Base-by-base conservation (phyloP, 2,113 vertebrate genomes). In the Cygnus atratus region DNA sequence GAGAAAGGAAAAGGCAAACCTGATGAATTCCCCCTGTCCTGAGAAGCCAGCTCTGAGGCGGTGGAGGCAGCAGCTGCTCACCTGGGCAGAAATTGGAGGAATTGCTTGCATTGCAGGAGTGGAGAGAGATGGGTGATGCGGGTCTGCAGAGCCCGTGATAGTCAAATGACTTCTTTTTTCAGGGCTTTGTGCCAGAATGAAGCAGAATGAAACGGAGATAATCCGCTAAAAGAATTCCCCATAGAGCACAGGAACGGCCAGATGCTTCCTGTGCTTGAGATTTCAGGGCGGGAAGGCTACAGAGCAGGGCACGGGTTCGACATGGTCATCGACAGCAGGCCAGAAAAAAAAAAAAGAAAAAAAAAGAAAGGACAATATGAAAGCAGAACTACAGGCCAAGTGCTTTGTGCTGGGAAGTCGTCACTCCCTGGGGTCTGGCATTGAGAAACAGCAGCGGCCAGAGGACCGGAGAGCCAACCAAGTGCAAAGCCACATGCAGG, bases 171-270 rank as follows among this genome's bases (percentile, higher is more conserved):
- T 93, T 48, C 39, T 48, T 18, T 86, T 72, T 82, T 66, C 78
- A 92, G 81, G 91, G 84, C 92, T 88, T 66, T 35, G 39, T 73
- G 81, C 88, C 92, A 93, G 85, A 66, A n/a, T 0, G 0, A 66
- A 90, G 82, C 87, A 78, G 48, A 96, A 88, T 33, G 62, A 93
- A 92, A 65, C 41, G 28, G 76, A 95, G 75, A 74, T 89, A 94
- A 96, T 89, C 81, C 0, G 0, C 67, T 84, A 57, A 89, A 94
- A 96, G 77, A 91, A 93, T 85, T 75, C 14, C 44, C 33, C 35
- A 26, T 46, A 7, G 44, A 93, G 84, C 74, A 83, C 21, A 10
- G 52, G 58, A 95, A 87, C 28, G 35, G 70, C 74, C 93, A 95
- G 95, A 91, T 91, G 81, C 74, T 94, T 95, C 87, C 88, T 95